Evolutionary conservation across 2,113 vertebrate species (phyloP), one percentile per base, ranked within the genome.

Genomic region (Numida meleagris): DNA sequence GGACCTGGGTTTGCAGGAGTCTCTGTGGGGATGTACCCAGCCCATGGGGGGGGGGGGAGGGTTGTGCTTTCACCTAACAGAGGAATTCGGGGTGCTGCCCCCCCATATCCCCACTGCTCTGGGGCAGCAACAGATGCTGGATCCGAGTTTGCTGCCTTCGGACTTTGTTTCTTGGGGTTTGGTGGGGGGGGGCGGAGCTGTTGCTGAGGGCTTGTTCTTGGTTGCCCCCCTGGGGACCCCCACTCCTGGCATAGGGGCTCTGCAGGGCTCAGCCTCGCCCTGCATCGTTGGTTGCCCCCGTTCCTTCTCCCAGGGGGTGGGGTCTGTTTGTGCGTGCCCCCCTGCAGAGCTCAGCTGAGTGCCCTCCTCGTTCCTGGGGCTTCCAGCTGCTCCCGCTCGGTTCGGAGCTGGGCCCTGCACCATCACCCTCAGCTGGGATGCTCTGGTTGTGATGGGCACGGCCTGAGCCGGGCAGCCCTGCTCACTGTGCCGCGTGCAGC

Each of bases 201-300:
- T 31, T 21, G 31, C n/a, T 7, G 16, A 18, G 27, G 29, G 1
- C 21, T 36, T 24, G 5, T 24, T 3, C 25, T 33, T 27, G 36
- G 25, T 38, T 25, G 42, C 3, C 29, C 51, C 27, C 33, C 6
- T 11, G 59, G 19, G 8, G 23, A 20, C 20, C 25, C 33, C 25
- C 5, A 5, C 4, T 3, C 29, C 27, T 8, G 17, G 34, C 2
- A 6, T 0, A 0, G 27, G 27, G n/a, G 15, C 27, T 34, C 12
- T 10, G 5, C 11, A 14, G 38, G 62, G 8, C 27, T 16, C 2
- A 6, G 43, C 57, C 20, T 29, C 43, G 43, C 3, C 12, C 5
- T 2, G 18, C 57, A 13, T 29, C 8, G 6, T 33, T 14, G 16
- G 4, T 10, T 10, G 18, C 23, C 7, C 31, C 7, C 4, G 27